Conservation (phyloP, 2,797 vertebrate species). For the Onychomys torridus region DNA sequence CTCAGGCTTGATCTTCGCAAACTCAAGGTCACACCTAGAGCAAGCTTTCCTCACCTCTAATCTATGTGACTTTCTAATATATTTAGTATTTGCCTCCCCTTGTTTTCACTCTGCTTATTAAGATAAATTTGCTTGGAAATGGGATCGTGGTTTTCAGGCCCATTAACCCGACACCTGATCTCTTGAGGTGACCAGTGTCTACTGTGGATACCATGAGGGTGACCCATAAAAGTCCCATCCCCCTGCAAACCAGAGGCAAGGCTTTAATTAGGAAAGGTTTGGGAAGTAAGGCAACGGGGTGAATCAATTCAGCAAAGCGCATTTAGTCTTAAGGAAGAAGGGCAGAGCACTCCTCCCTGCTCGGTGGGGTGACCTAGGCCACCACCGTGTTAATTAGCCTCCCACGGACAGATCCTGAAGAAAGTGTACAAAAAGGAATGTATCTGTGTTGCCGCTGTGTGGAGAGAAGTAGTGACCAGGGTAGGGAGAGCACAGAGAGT, state of each 20-base stretch:
- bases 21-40: slow-evolving; percentile 69
- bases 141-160: slow-evolving; percentile 63
- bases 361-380: slow-evolving; percentile 1
- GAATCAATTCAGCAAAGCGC: slow-evolving; percentile 39
- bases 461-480: background rate
- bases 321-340: slow-evolving; percentile 52
- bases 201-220: background rate
- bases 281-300: slow-evolving; percentile 42
- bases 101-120: slow-evolving; percentile 72
- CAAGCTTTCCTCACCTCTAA: slow-evolving; percentile 25
- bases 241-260: slow-evolving; percentile 55
- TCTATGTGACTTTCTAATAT: slow-evolving; percentile 65
- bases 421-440: background rate
- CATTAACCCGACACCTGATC: slow-evolving; percentile 73
- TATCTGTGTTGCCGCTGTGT: background rate
- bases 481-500: background rate
- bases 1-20: slow-evolving; percentile 15
- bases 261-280: slow-evolving; percentile 64
- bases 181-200: slow-evolving; percentile 54
- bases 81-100: slow-evolving; percentile 62
- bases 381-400: slow-evolving; percentile 45
- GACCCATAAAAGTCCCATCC: slow-evolving; percentile 13
- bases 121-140: slow-evolving; percentile 79
- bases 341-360: background rate
- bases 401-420: background rate